These are phyloP conservation scores for Carabus problematicus DNA, from an alignment of 2,888 invertebrate species.

Conservation along the genomic window DNA sequence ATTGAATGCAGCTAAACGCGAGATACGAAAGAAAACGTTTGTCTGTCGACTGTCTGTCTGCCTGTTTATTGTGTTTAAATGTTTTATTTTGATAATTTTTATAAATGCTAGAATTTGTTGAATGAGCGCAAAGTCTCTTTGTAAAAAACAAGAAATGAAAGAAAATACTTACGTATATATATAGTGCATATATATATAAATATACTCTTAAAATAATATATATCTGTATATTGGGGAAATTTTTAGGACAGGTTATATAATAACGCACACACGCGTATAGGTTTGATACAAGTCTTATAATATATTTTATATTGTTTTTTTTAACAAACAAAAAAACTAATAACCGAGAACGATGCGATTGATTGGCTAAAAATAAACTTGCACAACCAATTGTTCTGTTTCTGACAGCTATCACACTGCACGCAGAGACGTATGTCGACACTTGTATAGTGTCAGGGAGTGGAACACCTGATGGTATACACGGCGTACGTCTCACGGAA, in stretches of 20 bases:
- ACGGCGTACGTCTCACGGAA: too few species aligned
- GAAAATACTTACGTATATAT: constrained; percentile 20
- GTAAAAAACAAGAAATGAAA: background rate
- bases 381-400: constrained; percentile 51
- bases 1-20: constrained; percentile 45
- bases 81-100: too few species aligned
- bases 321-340: constrained; percentile 48
- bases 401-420: background rate
- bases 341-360: constrained; percentile 12
- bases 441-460: constrained; percentile 34
- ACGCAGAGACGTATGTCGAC: constrained; percentile 6
- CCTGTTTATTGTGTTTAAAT: too few species aligned
- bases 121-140: too few species aligned
- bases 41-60: constrained; percentile 25
- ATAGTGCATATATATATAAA: constrained; percentile 34
- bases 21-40: constrained; percentile 42
- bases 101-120: too few species aligned
- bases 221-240: constrained; percentile 59
- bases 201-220: too few species aligned
- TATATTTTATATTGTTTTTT: constrained; percentile 57
- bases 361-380: constrained; percentile 45
- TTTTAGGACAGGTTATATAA: constrained; percentile 55
- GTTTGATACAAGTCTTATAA: constrained; percentile 48
- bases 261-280: constrained; percentile 44
- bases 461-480: background rate